A percentile compares a stretch with the other conserved stretches of the same genome.
Evolutionary conservation across 2,888 invertebrate species (phyloP).

Genomic region (Microplitis manilae): DNA sequence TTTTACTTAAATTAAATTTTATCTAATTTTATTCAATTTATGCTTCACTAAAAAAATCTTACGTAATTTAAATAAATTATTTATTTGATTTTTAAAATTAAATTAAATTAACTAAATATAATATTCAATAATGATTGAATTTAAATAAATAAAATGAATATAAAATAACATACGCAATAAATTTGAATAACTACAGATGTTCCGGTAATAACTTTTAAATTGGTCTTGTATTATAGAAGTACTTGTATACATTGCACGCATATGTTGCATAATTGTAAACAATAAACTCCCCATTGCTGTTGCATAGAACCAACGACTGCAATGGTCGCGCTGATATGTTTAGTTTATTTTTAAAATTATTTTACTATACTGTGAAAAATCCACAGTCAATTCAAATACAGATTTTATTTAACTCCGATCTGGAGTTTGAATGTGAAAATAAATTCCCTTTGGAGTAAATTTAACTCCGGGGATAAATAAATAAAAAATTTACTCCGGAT

Average conservation of each 20-base stretch:
- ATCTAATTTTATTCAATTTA: neutral
- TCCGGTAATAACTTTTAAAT: constrained; percentile 36
- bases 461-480: no score
- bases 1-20: neutral
- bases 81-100: neutral
- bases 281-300: constrained; percentile 43
- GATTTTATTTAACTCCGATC: no score
- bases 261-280: constrained; percentile 46
- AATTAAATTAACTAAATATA: neutral
- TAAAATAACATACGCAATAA: neutral
- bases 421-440: no score
- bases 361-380: no score
- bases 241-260: constrained; percentile 27
- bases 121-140: neutral
- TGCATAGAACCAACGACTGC: neutral
- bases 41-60: neutral
- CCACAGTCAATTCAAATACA: no score
- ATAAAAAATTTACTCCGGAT: no score
- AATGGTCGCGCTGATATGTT: no score
- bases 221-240: constrained; percentile 38
- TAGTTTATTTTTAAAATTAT: no score
- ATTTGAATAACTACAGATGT: constrained; percentile 3
- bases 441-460: no score
- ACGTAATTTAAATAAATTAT: neutral
- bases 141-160: neutral